Conservation (phyloP, 1,140 invertebrate genomes). For the Glomeris maerens region DNA sequence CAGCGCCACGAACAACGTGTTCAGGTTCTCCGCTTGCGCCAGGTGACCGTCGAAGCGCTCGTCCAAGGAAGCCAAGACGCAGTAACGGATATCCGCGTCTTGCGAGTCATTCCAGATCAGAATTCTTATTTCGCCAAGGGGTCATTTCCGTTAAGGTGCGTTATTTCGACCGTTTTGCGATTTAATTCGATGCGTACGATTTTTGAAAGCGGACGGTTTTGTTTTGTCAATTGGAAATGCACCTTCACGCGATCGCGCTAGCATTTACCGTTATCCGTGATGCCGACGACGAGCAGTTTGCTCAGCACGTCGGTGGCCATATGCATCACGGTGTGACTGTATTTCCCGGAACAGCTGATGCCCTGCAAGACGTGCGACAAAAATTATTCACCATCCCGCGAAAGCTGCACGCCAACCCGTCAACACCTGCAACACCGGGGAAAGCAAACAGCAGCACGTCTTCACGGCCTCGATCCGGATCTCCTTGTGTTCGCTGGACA, state of each 20-base stretch:
- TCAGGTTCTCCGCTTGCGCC: conserved; percentile 89
- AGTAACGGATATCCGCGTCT: conserved; percentile 85
- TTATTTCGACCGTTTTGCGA: too few relatives aligned
- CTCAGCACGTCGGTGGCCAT: conserved; percentile 78
- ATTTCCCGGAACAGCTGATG: conserved; percentile 26
- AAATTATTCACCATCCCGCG: too few relatives aligned
- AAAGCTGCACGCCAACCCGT: not conserved
- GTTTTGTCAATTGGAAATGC: too few relatives aligned
- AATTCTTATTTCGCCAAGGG: too few relatives aligned
- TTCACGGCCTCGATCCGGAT: conserved; percentile 86
- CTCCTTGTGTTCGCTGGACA: conserved; percentile 81
- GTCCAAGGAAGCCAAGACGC: conserved; percentile 85
- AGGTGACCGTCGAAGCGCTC: conserved; percentile 85
- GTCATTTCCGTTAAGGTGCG: too few relatives aligned
- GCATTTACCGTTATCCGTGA: conserved; percentile 64
- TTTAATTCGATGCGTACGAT: too few relatives aligned
- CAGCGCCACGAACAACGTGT: conserved; percentile 81
- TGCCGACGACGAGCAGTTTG: conserved; percentile 81
- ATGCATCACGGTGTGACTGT: conserved; percentile 62
- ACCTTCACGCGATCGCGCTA: too few relatives aligned
- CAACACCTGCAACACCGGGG: conserved; percentile 53
- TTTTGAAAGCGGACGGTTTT: too few relatives aligned
- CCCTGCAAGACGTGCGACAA: conserved; percentile 19
- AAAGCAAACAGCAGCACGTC: conserved; percentile 76
- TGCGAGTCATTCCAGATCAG: conserved; percentile 17